phyloP scores from a whole-genome alignment of 2,888 invertebrate genomes.

The Molanna angustata region DNA sequence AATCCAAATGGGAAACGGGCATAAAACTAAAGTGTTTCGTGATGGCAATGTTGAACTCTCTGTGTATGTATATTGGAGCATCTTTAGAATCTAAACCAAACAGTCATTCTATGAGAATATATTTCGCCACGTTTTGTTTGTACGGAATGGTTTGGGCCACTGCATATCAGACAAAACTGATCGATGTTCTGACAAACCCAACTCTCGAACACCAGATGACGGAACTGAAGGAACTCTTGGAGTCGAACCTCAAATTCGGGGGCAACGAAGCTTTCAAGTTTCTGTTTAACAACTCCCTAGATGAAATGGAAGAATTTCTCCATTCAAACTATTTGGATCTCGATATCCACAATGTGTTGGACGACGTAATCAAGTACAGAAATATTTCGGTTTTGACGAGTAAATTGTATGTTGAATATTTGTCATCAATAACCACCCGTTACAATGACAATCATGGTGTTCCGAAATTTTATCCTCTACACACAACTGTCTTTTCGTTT shows the following conservation, averaged over 20 bases:
- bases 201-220: constrained; percentile 28
- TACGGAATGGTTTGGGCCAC: constrained; percentile 30
- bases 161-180: constrained; percentile 29
- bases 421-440: constrained; percentile 32
- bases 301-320: constrained; percentile 23
- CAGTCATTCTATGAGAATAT: constrained; percentile 25
- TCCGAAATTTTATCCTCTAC: constrained; percentile 35
- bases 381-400: constrained; percentile 34
- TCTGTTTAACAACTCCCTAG: constrained; percentile 30
- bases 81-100: constrained; percentile 23
- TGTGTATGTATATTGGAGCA: constrained; percentile 24
- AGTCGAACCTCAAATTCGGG: constrained; percentile 26
- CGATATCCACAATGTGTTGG: constrained; percentile 28
- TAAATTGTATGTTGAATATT: constrained; percentile 36
- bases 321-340: constrained; percentile 24
- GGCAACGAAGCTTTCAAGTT: constrained; percentile 29
- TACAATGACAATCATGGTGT: constrained; percentile 34
- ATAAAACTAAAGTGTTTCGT: constrained; percentile 20
- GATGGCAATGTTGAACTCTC: constrained; percentile 22
- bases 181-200: constrained; percentile 27
- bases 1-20: constrained; percentile 22
- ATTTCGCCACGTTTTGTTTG: constrained; percentile 25
- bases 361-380: constrained; percentile 24
- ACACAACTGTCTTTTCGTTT: constrained; percentile 37
- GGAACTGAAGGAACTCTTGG: constrained; percentile 17